Evolutionary conservation across 2,113 vertebrate species (phyloP), one percentile per base, ranked within the genome.

Genomic region (Rhodinocichla rosea): DNA sequence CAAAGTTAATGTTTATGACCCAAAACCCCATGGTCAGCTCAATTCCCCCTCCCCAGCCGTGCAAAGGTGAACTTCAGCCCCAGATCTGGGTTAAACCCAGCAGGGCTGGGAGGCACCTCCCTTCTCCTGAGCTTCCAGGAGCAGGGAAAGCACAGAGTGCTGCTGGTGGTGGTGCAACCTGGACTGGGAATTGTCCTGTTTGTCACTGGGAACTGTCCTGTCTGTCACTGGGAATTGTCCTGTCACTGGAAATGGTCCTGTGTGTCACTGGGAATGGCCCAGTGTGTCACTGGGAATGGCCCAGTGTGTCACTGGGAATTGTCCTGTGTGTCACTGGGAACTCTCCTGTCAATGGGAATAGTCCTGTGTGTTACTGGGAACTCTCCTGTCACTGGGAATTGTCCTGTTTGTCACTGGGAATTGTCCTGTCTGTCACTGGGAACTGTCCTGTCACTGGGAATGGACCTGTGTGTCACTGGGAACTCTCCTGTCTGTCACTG

Each of bases 1-100:
- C 47, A 45, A 3, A 87, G 93, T 96, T 95, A 77, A 91, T 74
- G 64, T 77, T 95, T 95, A 37, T 39, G 74, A 11, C 59, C 73
- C 50, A 50, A 86, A 76, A 5, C 12, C 32, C 6, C 11, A 3
- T 40, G 53, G 35, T 75, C 64, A 44, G 47, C 39, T 83, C 62
- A 7, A 9, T 57, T 62, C 37, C 22, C 73, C 55, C 55, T 78
- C 39, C 55, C 39, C 28, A 63, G 64, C 59, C 6, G 3, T 3
- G 63, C 83, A 45, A 24, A 62, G 74, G 1, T 57, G 82, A 93
- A 88, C 71, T 83, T 50, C 75, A 70, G 86, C 80, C 95, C 2
- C 13, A 22, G 82, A 2, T 42, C 10, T 55, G 45, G 49, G 14
- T 21, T 35, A 17, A 71, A n/a, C 3, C 40, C 70, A 42, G 32